Evolutionary conservation across 2,888 invertebrate genomes (phyloP), one percentile per base, ranked within the genome.

Genomic region (Ptycholaimellus sp.): DNA sequence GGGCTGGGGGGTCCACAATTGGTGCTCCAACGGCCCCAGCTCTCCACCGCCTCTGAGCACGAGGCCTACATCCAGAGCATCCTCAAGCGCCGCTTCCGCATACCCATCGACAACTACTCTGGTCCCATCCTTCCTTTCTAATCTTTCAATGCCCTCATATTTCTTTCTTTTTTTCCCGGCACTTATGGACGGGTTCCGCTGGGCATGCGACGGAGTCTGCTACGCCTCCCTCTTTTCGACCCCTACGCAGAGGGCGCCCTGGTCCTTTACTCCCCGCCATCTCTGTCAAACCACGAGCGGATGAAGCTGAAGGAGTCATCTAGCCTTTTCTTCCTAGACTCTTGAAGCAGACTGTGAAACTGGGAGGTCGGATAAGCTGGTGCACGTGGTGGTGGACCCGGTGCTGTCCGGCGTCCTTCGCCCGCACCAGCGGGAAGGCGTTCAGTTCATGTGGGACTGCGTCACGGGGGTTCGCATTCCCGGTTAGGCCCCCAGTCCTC

Each of bases 361-460:
- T n/a, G n/a, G n/a, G n/a, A n/a, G n/a, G n/a, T n/a, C n/a, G n/a
- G n/a, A n/a, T n/a, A n/a, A n/a, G n/a, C 68, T 70, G 55, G 90
- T 96, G 1, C 90, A 93, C 57, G 85, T 96, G 2, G 96, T 96
- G 0, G 87, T 96, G 0, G 96, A 96, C 67, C 96, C 96, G 0
- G 58, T 76, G 2, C 65, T 99, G 2, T 76, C 79, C 16, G 77
- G 79, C 55, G 70, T 93, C 40, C 64, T 96, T 2, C 67, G 96
- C 33, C 93, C 96, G 1, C 96, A 96, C 72, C 96, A 96, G 60
- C 70, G 93, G 45, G 93, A 96, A 68, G 96, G 96, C 25, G 93
- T 96, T 0, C 80, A 80, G 57, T 96, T 96, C 58, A 90, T 96
- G 87, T 96, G 85, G 56, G 87, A 96, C 58, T 96, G 93, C 64